A percentile compares a stretch with the other conserved stretches of the same genome.
These are phyloP conservation scores for Drosophila percnosoma DNA, from an alignment of 2,888 invertebrate genomes.

Conservation along the genomic window DNA sequence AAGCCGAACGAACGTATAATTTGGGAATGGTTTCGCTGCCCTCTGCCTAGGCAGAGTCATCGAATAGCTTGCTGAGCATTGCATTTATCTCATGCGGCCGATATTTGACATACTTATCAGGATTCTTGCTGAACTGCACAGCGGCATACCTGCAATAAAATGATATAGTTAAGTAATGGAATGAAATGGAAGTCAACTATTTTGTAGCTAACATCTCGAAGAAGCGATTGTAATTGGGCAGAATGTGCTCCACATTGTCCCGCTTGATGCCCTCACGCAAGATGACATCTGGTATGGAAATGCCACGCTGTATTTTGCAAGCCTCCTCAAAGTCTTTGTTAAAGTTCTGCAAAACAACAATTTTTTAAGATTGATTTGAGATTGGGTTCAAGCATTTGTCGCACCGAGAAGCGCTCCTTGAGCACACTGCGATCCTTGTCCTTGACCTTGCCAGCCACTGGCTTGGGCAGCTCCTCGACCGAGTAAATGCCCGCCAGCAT, in stretches of 20 bases:
- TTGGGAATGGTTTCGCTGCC: constrained; percentile 24
- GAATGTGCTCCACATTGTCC: constrained; percentile 94
- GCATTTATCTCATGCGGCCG: constrained; percentile 93
- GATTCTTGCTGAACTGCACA: constrained; percentile 95
- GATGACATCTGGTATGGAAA: constrained; percentile 97
- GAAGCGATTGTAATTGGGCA: constrained; percentile 94
- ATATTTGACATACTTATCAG: constrained; percentile 96
- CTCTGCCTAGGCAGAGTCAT: constrained; percentile 86
- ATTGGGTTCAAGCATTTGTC: constrained; percentile 63
- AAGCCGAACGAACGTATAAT: constrained; percentile 57
- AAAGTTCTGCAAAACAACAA: constrained; percentile 88
- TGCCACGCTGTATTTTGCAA: constrained; percentile 92
- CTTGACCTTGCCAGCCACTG: constrained; percentile 89
- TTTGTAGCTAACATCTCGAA: constrained; percentile 87
- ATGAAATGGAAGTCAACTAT: no score
- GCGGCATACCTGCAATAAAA: constrained; percentile 87
- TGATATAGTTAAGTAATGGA: neutral
- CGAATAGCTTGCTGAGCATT: constrained; percentile 95
- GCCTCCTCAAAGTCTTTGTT: constrained; percentile 98
- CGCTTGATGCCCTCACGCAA: constrained; percentile 94
- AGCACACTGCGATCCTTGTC: constrained; percentile 94
- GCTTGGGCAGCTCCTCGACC: constrained; percentile 89
- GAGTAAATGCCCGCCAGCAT: constrained; percentile 90
- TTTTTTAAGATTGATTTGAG: accelerated
- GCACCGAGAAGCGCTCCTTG: constrained; percentile 95